A percentile compares a stretch with the other conserved stretches of the same genome.
These are phyloP conservation scores for Chondrilla cf. caribensis DNA, from an alignment of 37 sponge, comb jelly and placozoan species.

Conservation along the genomic window DNA sequence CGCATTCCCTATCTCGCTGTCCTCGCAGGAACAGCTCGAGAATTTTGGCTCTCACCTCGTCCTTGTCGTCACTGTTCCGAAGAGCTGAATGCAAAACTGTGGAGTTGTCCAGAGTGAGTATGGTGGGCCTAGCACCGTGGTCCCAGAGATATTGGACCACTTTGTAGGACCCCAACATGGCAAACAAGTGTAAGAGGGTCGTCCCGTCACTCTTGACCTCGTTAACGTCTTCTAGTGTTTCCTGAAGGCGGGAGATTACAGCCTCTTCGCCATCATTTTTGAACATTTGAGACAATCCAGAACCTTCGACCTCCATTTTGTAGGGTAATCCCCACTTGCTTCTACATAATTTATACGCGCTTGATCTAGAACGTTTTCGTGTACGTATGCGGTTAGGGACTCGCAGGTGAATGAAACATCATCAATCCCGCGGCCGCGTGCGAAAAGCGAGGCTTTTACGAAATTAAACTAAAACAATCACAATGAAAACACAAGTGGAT, in stretches of 20 bases:
- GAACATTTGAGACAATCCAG: neutral
- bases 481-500: no score
- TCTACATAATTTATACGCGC: no score
- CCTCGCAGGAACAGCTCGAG: slow-evolving; percentile 39
- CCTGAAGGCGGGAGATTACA: neutral
- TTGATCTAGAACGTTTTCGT: no score
- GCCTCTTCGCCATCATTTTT: slow-evolving; percentile 4
- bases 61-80: slow-evolving; percentile 29
- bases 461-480: no score
- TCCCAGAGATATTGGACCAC: slow-evolving; percentile 51
- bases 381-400: no score
- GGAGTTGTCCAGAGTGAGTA: slow-evolving; percentile 31
- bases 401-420: no score
- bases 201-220: slow-evolving; percentile 18
- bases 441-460: no score
- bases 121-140: slow-evolving; percentile 47
- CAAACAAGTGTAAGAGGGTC: slow-evolving; percentile 50
- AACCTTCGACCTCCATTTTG: no score
- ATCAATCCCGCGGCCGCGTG: no score
- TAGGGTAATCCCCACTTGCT: no score
- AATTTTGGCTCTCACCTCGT: slow-evolving; percentile 42
- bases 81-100: slow-evolving; percentile 63
- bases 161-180: slow-evolving; percentile 46
- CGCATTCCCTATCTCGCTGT: slow-evolving; percentile 8
- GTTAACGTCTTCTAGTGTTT: neutral